Base-by-base conservation (phyloP, 2,113 vertebrate genomes). In the Ictidomys tridecemlineatus region DNA sequence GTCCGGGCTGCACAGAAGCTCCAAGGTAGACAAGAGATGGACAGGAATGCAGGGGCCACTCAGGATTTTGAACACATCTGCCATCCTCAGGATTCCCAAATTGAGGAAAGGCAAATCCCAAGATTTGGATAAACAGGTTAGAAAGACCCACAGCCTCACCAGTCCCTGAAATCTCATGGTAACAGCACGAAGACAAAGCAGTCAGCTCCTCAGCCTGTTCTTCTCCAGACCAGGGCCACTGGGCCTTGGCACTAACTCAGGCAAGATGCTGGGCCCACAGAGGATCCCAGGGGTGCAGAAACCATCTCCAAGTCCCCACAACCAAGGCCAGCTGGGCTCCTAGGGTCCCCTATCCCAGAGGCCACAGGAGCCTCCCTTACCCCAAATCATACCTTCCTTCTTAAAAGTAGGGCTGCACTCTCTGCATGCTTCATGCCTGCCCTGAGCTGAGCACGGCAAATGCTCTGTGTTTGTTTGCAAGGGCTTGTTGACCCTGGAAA, bases 361-460 rank as follows among this genome's bases (percentile, higher is more conserved):
- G 18, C 48, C 26, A 14, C 0, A 4, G 53, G 61, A 80, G 20
- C 22, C 18, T n/a, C 37, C 14, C 45, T 61, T 61, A 28, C 39
- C 72, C 83, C 32, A 74, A 11, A 34, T 48, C 42, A 28, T 24
- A 48, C 9, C 63, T 93, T 92, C 85, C 80, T 80, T 70, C 67
- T 73, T 32, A 30, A 14, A 85, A 13, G 11, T 4, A 9, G 70
- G 8, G 24, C 34, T 14, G 3, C 5, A 5, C 30, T 4, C 72
- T 32, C 12, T 51, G 17, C 11, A 16, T 26, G 2, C 1, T 42
- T 28, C 0, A 0, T 4, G 17, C n/a, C 42, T 51, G 14, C 1
- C 3, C 16, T 16, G 20, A 93, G 56, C 45, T 30, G 65, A 42
- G 45, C 1, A 0, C 9, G 14, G 32, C 12, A 10, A 11, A 16